Evolutionary conservation across 30 jellyfish, hydroid and myxozoan species (phyloP), one percentile per base, ranked within the genome.

Genomic region (Turritopsis rubra): DNA sequence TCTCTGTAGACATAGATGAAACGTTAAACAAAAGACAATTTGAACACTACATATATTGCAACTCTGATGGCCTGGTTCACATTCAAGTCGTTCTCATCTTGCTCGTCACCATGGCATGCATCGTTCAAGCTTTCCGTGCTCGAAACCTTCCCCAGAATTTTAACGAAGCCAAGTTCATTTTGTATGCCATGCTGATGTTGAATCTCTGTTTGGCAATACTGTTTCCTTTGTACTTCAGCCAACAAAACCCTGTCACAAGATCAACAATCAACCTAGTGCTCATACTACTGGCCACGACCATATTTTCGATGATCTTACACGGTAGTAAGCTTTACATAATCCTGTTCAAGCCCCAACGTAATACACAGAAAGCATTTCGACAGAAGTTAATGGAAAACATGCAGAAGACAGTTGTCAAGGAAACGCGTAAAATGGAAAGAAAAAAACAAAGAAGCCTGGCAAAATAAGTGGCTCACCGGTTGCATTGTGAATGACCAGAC

Each of bases 91-190:
- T 41, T 3, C 13, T 41, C 60, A 41, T 41, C 5, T 13, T 41
- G 13, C 60, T 41, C 60, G 60, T 41, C 60, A 41, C 60, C 60
- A 13, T 41, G 60, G 60, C 9, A 3, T 41, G 60, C 60, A 41
- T 41, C 60, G 60, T 41, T 13, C 60, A 41, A 41, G 97, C 97
- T n/a, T 83, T 90, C 84, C 86, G 86, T 30, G 86, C 97, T 65
- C 73, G 97, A n/a, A 84, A 90, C 77, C 86, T 90, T 75, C 97
- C 97, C 13, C 86, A 85, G 86, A 90, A 90, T 79, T 90, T 85
- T 75, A 90, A 90, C 87, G 97, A 90, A 81, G 97, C 97, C 21
- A 90, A 90, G 85, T 81, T 85, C 85, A 90, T 90, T 54, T 94
- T 94, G 28, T 76, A 85, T 71, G 83, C 97, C 21, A 90, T 90